Base-by-base conservation (phyloP, 2,797 vertebrate genomes). In the Enteromius paludinosus region DNA sequence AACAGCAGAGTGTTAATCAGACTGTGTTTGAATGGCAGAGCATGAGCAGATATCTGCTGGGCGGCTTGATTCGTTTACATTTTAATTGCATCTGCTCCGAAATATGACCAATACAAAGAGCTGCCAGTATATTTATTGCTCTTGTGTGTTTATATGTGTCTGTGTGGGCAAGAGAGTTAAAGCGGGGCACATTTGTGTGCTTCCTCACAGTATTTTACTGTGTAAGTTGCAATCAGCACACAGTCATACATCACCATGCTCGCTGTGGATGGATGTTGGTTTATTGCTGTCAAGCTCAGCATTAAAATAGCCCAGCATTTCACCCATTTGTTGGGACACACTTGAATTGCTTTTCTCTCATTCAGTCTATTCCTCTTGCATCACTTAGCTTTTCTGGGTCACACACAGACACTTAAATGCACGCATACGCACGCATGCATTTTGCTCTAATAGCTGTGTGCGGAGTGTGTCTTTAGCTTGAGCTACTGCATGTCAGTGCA, bases 111-210 rank as follows among this genome's bases (percentile, higher is more conserved):
- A 6, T 33, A 25, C 69, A 9, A 81, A 49, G 28, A 71, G 28
- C 12, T 47, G 62, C 70, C 56, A 71, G 41, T 84, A 15, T 76
- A 2, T 86, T 25, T 70, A 23, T 73, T 86, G 74, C 83, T 81
- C 65, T 81, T 82, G 20, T 77, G 65, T 62, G 30, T 86, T 69
- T 74, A 59, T 78, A 35, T 14, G 9, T 43, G 15, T 68, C 15
- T 28, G 18, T 62, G 30, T 78, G 47, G 43, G 20, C 65, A 1
- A 49, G 35, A n/a, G 35, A 45, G 38, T 70, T 56, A 69, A 43
- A 79, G 52, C 17, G 18, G 38, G 41, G 38, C 7, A 35, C 15
- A 47, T 80, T 25, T 62, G 70, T 71, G 35, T 56, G 61, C 70
- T 49, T 70, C 66, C 78, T 33, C 49, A 4, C n/a, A 1, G 78